Evolutionary conservation across 2,888 invertebrate genomes (phyloP).

Genomic region (Tetranychus truncatus): DNA sequence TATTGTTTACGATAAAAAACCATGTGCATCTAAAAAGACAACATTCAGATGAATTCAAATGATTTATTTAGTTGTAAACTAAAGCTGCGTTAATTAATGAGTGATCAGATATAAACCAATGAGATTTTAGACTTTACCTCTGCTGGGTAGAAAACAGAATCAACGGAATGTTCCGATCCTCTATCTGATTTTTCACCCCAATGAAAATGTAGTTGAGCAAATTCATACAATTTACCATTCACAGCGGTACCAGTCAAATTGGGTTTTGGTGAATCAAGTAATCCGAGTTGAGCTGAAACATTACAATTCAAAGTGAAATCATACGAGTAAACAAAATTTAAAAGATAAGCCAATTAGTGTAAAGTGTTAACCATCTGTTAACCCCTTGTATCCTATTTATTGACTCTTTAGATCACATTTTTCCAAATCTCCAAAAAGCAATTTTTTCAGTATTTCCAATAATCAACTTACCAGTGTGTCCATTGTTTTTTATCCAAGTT

Average conservation of each 20-base stretch:
- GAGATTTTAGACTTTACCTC: not conserved
- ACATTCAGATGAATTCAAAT: no score
- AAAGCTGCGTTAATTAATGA: no score
- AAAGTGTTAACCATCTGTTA: not conserved
- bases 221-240: not conserved
- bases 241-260: not conserved
- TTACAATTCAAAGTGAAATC: no score
- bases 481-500: not conserved
- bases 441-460: not conserved
- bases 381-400: no score
- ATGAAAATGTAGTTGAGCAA: constrained; percentile 5
- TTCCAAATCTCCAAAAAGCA: no score
- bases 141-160: constrained; percentile 1
- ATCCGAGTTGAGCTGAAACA: not conserved
- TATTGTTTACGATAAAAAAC: constrained; percentile 3
- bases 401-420: no score
- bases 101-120: not conserved
- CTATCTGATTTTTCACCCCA: not conserved
- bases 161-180: constrained; percentile 4
- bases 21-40: constrained; percentile 2
- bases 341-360: not conserved
- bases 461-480: constrained; percentile 2
- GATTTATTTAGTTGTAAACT: no score
- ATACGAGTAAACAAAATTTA: not conserved
- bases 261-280: not conserved